Conservation (phyloP, 2,888 invertebrate genomes). For the Apamea sordens region DNA sequence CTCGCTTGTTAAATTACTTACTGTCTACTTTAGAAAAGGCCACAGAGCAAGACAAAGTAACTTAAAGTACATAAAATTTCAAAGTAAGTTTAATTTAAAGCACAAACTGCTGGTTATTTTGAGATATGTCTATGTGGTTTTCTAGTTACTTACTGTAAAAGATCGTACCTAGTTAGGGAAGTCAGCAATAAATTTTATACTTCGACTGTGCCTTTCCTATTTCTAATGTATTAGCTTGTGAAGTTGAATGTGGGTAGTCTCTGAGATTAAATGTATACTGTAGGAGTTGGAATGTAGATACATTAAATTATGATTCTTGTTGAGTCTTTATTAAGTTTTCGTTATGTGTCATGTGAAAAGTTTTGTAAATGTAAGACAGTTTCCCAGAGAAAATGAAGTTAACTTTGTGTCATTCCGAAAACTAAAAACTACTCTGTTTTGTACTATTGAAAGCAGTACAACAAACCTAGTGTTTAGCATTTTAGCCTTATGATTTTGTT, state of each 20-base stretch:
- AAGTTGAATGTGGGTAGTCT: slow-evolving; percentile 84
- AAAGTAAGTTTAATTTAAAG: slow-evolving; percentile 66
- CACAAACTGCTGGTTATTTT: slow-evolving; percentile 68
- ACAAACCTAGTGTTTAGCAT: slow-evolving; percentile 67
- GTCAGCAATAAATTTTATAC: slow-evolving; percentile 90
- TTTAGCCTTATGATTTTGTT: slow-evolving; percentile 69
- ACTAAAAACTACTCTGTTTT: slow-evolving; percentile 71
- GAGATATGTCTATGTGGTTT: slow-evolving; percentile 71
- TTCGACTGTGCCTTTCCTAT: slow-evolving; percentile 91
- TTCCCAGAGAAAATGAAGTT: slow-evolving; percentile 71
- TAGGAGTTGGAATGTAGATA: slow-evolving; percentile 80
- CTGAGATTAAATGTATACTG: slow-evolving; percentile 85
- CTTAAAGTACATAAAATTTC: slow-evolving; percentile 68
- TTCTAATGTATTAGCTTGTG: slow-evolving; percentile 89
- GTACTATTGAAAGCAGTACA: slow-evolving; percentile 65
- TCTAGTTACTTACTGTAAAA: slow-evolving; percentile 77
- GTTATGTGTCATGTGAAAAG: slow-evolving; percentile 74
- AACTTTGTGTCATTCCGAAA: slow-evolving; percentile 79
- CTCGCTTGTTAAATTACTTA: slow-evolving; percentile 68
- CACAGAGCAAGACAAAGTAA: slow-evolving; percentile 65
- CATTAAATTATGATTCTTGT: slow-evolving; percentile 77
- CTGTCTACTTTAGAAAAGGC: slow-evolving; percentile 63
- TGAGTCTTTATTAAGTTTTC: slow-evolving; percentile 78
- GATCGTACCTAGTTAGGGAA: slow-evolving; percentile 85
- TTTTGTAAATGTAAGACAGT: slow-evolving; percentile 75